Evolutionary conservation across 2,888 invertebrate genomes (phyloP), one percentile per base, ranked within the genome.

Genomic region (Scelioninae gen. 1): DNA sequence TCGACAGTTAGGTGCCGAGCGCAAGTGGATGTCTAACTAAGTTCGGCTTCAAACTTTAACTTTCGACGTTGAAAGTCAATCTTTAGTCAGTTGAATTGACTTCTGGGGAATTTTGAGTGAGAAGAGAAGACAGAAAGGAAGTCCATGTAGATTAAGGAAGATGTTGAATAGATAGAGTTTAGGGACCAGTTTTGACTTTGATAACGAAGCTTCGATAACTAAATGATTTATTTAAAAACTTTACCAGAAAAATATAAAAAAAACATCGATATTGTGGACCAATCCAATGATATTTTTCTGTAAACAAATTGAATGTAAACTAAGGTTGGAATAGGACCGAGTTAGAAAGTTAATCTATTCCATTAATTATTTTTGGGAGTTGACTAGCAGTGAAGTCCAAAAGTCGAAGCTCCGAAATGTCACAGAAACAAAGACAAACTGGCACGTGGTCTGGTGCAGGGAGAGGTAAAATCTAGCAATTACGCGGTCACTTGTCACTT

Each of bases 401-500:
- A 23, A 23, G 1, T 76, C 60, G 68, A 60, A 66, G 58, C 51
- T 43, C 51, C 13, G 34, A 0, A 16, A 13, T 43, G 29, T 40
- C n/a, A 38, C 1, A 5, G 23, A 10, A 58, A 43, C 15, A 47
- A 55, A 80, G 49, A 15, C 29, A 45, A 72, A 63, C 47, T 32
- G 63, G 23, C n/a, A 15, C 29, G 16, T 45, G 9, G 32, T 34
- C 32, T 34, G 43, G 71, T 68, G 60, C 58, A 43, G 6, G 56
- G 77, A 23, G 23, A 23, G 23, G 23, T 45, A 62, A 58, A 82
- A 75, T 82, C 89, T 91, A 88, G 89, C 88, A 89, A 90, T 88
- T 87, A 86, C 88, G 87, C 90, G 91, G 91, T 88, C 89, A 91
- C 91, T 91, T 92, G 90, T 91, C 91, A 91, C 90, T 91, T 91